phyloP scores from a whole-genome alignment of 2,113 vertebrate species.

The Phylloscopus trochiloides region DNA sequence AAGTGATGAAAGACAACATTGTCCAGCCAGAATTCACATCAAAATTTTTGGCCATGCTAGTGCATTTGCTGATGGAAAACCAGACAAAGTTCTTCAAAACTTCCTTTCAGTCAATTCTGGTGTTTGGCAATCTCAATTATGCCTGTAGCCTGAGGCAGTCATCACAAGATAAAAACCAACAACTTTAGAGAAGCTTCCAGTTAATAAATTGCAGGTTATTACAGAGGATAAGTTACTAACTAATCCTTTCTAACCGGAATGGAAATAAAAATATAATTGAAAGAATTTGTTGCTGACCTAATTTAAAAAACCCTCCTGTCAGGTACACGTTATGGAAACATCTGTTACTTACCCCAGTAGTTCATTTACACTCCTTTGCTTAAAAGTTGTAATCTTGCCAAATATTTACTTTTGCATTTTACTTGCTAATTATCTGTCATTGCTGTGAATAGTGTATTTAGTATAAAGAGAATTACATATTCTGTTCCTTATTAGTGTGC shows the following conservation, averaged over 20 bases:
- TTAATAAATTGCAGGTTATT: constrained; percentile 15
- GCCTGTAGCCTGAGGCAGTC: neutral
- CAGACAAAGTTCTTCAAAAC: neutral
- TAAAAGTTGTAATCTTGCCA: constrained; percentile 52
- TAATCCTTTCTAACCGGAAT: neutral
- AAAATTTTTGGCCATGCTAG: neutral
- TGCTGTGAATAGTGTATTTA: constrained; percentile 25
- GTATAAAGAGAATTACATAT: constrained; percentile 38
- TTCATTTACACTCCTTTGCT: neutral
- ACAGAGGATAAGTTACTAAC: neutral
- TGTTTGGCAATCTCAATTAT: neutral
- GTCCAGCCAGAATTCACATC: neutral
- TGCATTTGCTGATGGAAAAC: neutral
- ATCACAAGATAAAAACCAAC: neutral
- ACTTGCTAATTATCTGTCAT: constrained; percentile 46
- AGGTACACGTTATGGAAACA: neutral
- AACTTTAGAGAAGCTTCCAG: neutral
- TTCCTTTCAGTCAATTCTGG: neutral
- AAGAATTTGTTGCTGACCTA: neutral
- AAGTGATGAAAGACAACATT: neutral
- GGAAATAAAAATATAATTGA: neutral
- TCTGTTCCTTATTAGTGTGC: constrained; percentile 32
- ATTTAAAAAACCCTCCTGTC: neutral
- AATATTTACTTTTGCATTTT: constrained; percentile 59
- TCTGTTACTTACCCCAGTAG: neutral